phyloP scores from a whole-genome alignment of 2,888 invertebrate genomes.

The Troglohyphantes excavatus region DNA sequence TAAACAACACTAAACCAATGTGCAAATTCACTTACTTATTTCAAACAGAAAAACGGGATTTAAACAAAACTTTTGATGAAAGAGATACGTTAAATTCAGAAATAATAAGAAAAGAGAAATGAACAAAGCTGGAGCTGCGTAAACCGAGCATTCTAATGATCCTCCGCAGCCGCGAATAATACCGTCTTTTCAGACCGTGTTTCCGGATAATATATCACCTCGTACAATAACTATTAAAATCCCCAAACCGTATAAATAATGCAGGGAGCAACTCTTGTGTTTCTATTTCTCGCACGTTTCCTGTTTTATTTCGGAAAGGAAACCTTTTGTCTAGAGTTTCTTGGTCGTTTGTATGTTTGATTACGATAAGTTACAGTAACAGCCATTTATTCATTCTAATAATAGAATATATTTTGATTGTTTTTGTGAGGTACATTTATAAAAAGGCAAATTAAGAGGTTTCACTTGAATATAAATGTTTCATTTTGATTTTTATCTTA shows the following conservation, averaged over 20 bases:
- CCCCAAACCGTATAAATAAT: background rate
- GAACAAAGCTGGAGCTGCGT: background rate
- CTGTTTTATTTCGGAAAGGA: slow-evolving; percentile 3
- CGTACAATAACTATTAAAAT: background rate
- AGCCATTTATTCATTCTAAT: no score
- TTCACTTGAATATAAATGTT: no score
- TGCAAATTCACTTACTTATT: background rate
- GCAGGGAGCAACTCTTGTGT: background rate
- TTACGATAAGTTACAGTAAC: background rate
- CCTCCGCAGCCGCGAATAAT: background rate
- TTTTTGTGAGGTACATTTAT: no score
- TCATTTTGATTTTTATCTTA: no score
- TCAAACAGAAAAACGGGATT: background rate
- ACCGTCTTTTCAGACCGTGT: background rate
- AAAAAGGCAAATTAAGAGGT: no score
- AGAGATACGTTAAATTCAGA: background rate
- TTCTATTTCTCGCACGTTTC: background rate
- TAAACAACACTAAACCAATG: background rate
- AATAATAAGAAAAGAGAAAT: background rate
- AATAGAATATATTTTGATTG: no score
- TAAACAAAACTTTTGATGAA: background rate
- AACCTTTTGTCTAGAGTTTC: background rate
- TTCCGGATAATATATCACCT: slow-evolving; percentile 1
- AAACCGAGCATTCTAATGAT: slow-evolving; percentile 9
- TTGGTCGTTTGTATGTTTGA: background rate